phyloP scores from a whole-genome alignment of 1,140 invertebrate species.

The Lordiphosa mommai region DNA sequence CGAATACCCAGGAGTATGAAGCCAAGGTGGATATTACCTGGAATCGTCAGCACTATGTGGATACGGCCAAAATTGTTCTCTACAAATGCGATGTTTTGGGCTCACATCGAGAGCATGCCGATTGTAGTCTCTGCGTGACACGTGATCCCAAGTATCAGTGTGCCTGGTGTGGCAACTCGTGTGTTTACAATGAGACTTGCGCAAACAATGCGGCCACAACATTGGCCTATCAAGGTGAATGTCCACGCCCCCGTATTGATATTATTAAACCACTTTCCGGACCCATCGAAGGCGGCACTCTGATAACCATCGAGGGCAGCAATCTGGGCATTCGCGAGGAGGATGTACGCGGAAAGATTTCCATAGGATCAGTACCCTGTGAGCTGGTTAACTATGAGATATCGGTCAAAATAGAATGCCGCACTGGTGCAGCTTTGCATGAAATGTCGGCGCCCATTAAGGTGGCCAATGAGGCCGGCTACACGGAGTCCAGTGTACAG shows the following conservation, averaged over 20 bases:
- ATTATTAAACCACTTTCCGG: conserved; percentile 97
- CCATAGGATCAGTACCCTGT: conserved; percentile 94
- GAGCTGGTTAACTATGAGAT: conserved; percentile 93
- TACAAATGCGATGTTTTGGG: conserved; percentile 97
- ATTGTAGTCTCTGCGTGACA: conserved; percentile 96
- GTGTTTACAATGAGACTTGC: conserved; percentile 92
- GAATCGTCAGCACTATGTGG: conserved; percentile 95
- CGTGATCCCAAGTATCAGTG: conserved; percentile 93
- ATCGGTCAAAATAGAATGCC: conserved; percentile 93
- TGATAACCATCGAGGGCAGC: conserved; percentile 96
- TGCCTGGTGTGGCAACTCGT: conserved; percentile 94
- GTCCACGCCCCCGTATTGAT: conserved; percentile 95
- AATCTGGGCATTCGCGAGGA: conserved; percentile 95
- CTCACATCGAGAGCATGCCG: conserved; percentile 93
- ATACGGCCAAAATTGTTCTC: conserved; percentile 92
- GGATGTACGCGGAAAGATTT: conserved; percentile 94
- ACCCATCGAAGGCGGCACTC: conserved; percentile 96
- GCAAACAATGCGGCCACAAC: background rate
- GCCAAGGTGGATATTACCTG: conserved; percentile 94
- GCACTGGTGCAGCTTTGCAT: conserved; percentile 88
- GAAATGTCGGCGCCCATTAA: conserved; percentile 90
- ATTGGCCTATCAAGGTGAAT: conserved; percentile 85
- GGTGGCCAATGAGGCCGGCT: conserved; percentile 93
- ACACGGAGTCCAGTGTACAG: conserved; percentile 91
- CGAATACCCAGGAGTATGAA: conserved; percentile 90